These are phyloP conservation scores for Cyprinella venusta DNA, from an alignment of 2,797 vertebrate genomes.

Conservation along the genomic window DNA sequence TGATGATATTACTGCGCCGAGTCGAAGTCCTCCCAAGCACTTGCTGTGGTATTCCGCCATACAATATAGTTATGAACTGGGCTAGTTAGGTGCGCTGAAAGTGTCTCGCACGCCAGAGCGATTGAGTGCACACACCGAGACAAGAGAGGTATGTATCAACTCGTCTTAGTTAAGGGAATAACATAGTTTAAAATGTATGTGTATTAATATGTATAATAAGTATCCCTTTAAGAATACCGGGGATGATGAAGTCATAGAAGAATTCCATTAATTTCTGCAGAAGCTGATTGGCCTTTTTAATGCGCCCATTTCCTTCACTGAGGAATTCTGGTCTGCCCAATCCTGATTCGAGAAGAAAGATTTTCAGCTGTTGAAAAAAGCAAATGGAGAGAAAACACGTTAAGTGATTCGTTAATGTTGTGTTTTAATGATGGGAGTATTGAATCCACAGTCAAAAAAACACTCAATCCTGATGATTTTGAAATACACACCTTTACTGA, in stretches of 20 bases:
- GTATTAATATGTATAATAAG: too few relatives aligned
- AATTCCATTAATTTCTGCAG: slow-evolving; percentile 95
- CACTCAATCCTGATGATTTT: background rate
- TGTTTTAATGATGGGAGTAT: background rate
- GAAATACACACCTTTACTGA: slow-evolving; percentile 81
- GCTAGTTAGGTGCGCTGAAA: too few relatives aligned
- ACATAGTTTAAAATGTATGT: too few relatives aligned
- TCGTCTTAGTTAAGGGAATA: too few relatives aligned
- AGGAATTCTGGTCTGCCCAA: slow-evolving; percentile 89
- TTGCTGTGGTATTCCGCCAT: too few relatives aligned
- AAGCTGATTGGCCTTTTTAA: slow-evolving; percentile 91
- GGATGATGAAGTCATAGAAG: slow-evolving; percentile 89
- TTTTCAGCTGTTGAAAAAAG: slow-evolving; percentile 81
- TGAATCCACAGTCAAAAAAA: background rate
- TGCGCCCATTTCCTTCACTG: slow-evolving; percentile 88
- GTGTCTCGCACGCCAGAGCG: too few relatives aligned
- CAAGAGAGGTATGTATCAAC: too few relatives aligned
- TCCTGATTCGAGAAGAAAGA: slow-evolving; percentile 89
- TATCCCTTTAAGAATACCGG: slow-evolving; percentile 77
- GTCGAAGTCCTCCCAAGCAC: too few relatives aligned
- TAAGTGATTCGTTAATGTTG: background rate
- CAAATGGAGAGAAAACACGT: background rate
- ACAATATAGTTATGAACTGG: too few relatives aligned
- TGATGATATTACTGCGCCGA: too few relatives aligned
- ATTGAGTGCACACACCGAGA: too few relatives aligned